These are phyloP conservation scores for Taeniopygia guttata DNA, from an alignment of 2,797 vertebrate genomes.

Conservation along the genomic window DNA sequence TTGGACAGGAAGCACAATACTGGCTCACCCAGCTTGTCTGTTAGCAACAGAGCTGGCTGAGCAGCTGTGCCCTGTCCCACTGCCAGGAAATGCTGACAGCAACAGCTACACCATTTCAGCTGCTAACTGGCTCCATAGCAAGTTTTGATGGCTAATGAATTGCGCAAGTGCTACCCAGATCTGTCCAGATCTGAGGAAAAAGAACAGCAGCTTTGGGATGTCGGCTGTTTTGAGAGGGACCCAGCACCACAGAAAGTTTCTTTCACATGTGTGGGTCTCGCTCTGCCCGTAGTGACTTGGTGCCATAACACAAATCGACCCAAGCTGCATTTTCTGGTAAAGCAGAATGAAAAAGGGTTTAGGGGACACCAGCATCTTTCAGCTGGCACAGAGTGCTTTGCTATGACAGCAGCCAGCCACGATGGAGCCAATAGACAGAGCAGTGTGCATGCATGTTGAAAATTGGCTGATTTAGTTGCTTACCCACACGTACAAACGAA, in stretches of 20 bases:
- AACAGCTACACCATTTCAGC: constrained; percentile 25
- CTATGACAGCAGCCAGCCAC: constrained; percentile 31
- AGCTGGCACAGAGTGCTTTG: constrained; percentile 23
- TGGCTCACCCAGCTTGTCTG: background rate
- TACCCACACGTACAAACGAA: background rate
- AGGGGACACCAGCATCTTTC: background rate
- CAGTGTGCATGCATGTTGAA: constrained; percentile 59
- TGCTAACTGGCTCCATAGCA: background rate
- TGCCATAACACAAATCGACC: too few relatives aligned
- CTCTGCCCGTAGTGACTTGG: accelerated
- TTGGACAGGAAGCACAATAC: constrained; percentile 32
- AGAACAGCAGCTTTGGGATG: background rate
- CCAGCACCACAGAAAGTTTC: background rate
- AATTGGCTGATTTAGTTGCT: constrained; percentile 60
- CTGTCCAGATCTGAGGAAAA: background rate
- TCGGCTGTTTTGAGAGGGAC: background rate
- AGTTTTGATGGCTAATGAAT: constrained; percentile 1
- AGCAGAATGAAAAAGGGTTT: background rate
- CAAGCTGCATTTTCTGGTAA: background rate
- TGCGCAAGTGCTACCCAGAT: background rate
- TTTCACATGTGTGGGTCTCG: background rate
- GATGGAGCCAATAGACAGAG: constrained; percentile 32
- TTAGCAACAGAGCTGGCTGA: constrained; percentile 18
- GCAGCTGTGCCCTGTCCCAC: constrained; percentile 21
- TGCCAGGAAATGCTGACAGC: constrained; percentile 54